Conservation (phyloP, 2,797 vertebrate species). For the Halcyon badia region DNA sequence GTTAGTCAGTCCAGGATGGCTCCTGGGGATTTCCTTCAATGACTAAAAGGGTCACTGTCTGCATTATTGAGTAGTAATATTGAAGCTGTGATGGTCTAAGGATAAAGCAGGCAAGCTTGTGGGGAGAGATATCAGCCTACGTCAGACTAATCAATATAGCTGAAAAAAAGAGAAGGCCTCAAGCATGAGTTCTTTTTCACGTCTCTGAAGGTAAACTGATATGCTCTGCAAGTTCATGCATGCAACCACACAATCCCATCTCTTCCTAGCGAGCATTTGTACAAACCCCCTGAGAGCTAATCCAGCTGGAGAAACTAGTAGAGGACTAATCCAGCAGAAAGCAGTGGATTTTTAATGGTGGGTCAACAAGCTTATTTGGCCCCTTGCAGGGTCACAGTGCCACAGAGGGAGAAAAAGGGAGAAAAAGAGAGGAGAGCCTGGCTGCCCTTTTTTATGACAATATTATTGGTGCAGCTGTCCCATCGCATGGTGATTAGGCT, state of each 20-base stretch:
- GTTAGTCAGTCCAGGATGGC: constrained; percentile 14
- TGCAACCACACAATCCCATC: not conserved
- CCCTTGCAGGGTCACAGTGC: not conserved
- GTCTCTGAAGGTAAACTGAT: not conserved
- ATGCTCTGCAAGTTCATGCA: not conserved
- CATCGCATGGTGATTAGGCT: not conserved
- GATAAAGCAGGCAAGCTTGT: not conserved
- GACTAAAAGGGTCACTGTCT: not conserved
- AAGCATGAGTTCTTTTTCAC: not conserved
- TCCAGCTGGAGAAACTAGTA: not conserved
- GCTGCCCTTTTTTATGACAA: rapidly evolving
- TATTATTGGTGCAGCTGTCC: not conserved
- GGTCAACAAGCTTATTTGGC: not conserved
- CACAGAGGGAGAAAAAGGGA: not conserved
- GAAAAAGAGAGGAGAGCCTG: not conserved
- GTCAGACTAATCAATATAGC: not conserved
- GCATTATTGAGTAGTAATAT: not conserved
- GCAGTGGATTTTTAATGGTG: rapidly evolving
- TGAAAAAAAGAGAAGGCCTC: not conserved
- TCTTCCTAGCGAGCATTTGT: not conserved
- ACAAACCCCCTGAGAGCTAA: not conserved
- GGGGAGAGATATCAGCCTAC: not conserved
- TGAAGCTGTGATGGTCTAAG: not conserved
- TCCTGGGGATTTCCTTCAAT: constrained; percentile 50
- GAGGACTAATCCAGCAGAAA: not conserved